Percentiles rank a stretch among this genome's conserved stretches.
Conservation (phyloP, 37 sponge, comb jelly and placozoan species). For the Oopsacas minuta region DNA sequence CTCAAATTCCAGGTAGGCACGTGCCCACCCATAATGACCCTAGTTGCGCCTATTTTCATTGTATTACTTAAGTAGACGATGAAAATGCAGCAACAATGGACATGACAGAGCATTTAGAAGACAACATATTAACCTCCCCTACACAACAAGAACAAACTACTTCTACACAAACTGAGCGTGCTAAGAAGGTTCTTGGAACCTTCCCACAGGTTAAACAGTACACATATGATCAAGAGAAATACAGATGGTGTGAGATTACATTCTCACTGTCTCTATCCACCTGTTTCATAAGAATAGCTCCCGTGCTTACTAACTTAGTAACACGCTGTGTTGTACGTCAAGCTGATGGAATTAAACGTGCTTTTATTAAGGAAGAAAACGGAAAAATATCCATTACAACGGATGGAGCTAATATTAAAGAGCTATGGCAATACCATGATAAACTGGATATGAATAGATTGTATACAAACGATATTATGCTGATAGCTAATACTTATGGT, state of each 20-base stretch:
- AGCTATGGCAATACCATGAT: conserved; percentile 46
- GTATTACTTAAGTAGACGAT: conserved; percentile 24
- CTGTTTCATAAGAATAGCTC: neutral
- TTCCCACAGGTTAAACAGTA: conserved; percentile 35
- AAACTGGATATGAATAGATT: conserved; percentile 51
- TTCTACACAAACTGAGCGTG: neutral
- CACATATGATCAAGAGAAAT: conserved; percentile 45
- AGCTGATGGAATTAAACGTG: conserved; percentile 15
- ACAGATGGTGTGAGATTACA: conserved; percentile 51
- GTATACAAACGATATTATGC: conserved; percentile 74
- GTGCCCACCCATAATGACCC: too few species aligned
- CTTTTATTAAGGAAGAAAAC: neutral
- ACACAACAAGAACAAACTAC: conserved; percentile 29
- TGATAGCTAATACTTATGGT: conserved; percentile 59
- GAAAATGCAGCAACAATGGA: conserved; percentile 37
- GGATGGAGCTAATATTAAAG: conserved; percentile 30
- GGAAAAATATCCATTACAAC: neutral
- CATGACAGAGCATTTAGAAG: conserved; percentile 33
- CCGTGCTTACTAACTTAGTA: neutral
- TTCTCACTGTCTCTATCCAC: neutral
- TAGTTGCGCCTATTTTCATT: neutral
- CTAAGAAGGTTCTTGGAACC: conserved; percentile 30
- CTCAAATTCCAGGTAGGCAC: too few species aligned
- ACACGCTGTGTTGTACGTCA: neutral
- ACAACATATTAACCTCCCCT: conserved; percentile 23